Conservation (phyloP, 2,797 vertebrate species). For the Ctenopoma kingsleyae region DNA sequence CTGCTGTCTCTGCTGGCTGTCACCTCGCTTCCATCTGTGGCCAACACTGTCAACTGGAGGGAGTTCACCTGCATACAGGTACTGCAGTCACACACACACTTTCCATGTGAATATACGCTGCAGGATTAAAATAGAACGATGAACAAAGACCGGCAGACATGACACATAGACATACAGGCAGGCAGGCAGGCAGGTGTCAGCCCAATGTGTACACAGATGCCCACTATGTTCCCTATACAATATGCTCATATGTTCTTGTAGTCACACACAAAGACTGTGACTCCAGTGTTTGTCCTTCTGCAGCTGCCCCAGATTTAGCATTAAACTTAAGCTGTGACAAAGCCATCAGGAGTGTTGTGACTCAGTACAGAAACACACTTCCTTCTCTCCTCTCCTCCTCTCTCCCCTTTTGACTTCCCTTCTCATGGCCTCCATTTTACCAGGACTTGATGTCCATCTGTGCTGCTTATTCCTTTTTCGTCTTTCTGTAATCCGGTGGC, state of each 20-base stretch:
- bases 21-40: constrained; percentile 93
- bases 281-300: constrained; percentile 28
- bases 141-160: neutral
- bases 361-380: constrained; percentile 35
- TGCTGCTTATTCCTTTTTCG: constrained; percentile 39
- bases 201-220: constrained; percentile 16
- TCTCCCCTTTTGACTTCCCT: neutral
- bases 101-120: neutral
- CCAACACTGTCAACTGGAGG: constrained; percentile 93
- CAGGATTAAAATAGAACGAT: constrained; percentile 15
- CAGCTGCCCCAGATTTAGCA: constrained; percentile 57
- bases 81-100: neutral
- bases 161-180: neutral
- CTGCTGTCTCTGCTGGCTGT: constrained; percentile 92
- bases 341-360: constrained; percentile 61
- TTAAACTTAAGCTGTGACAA: constrained; percentile 57
- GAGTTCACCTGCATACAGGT: constrained; percentile 97
- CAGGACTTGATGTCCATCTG: constrained; percentile 20
- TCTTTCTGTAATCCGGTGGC: constrained; percentile 56
- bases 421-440: constrained; percentile 33
- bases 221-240: neutral
- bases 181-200: neutral
- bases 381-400: constrained; percentile 1
- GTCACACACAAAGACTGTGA: constrained; percentile 24
- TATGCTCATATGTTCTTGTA: neutral